Base-by-base conservation (phyloP, 2,888 invertebrate genomes). In the Drosophila suboccidentalis region DNA sequence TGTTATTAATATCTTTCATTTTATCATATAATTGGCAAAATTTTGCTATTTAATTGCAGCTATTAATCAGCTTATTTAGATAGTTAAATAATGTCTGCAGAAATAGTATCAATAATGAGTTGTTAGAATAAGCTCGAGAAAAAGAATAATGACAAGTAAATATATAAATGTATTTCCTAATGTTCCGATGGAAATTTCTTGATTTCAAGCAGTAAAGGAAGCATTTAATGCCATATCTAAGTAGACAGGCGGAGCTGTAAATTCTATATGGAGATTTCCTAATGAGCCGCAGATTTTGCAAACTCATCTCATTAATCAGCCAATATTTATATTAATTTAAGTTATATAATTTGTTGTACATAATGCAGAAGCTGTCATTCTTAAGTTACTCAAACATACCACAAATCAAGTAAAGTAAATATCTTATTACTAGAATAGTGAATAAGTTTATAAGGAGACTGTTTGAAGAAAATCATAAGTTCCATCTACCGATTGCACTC, bases 231-330 rank as follows among this genome's bases (percentile, higher is more conserved):
- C 10, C 17, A 32, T 19, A 32, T 11, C 17, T 43, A 46, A 46
- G 22, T 8, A 36, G 46, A 58, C 26, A 58, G 43, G 43, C 47
- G 76, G 57, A 75, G 61, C 60, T 57, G 47, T 8, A n/a, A 41
- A 39, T 46, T 62, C 44, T 29, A 15, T 47, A 38, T 36, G n/a
- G 17, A 17, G 47, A 53, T 61, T 69, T 75, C 36, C 71, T 70
- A 59, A 47, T 51, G n/a, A 49, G 39, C 38, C 47, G 17, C 2
- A 3, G 58, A 77, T 65, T 75, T 22, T 57, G 78, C 79, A 19
- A 32, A 36, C 66, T 75, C 78, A 78, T 78, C 39, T 66, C 47
- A 49, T 49, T 51, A 51, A 49, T 60, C 53, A 53, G 47, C 58
- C 5, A 19, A 47, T 39, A 39, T 55, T 39, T 19, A 32, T 38